Conservation (phyloP, 2,888 invertebrate species). For the Deilephila elpenor region DNA sequence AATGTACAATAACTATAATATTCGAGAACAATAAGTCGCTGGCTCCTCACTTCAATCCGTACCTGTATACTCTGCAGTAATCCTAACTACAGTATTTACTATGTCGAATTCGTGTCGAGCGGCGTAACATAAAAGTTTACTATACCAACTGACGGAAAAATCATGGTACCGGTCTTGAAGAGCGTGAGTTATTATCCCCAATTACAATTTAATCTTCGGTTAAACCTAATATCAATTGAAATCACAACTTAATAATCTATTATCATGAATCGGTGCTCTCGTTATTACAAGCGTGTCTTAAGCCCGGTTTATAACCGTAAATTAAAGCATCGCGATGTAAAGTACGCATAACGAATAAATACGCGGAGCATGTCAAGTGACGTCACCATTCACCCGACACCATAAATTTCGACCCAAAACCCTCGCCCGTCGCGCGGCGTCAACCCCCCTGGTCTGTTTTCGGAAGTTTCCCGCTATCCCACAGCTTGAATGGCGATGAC, state of each 20-base stretch:
- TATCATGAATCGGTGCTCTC: slow-evolving; percentile 5
- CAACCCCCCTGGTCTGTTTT: slow-evolving; percentile 77
- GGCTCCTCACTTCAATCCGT: slow-evolving; percentile 56
- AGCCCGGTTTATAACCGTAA: background rate
- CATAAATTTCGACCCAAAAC: slow-evolving; percentile 60
- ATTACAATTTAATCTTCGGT: slow-evolving; percentile 46
- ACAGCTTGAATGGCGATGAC: slow-evolving; percentile 72
- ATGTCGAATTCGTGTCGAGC: background rate
- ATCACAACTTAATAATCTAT: slow-evolving; percentile 4
- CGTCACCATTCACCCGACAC: slow-evolving; percentile 66
- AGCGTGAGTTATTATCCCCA: slow-evolving; percentile 79
- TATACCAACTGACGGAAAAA: background rate
- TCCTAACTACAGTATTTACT: slow-evolving; percentile 13
- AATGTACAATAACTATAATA: slow-evolving; percentile 38
- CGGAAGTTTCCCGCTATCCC: slow-evolving; percentile 65
- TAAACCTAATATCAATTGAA: slow-evolving; percentile 35
- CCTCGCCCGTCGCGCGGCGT: slow-evolving; percentile 51
- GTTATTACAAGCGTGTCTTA: background rate
- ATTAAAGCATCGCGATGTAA: background rate
- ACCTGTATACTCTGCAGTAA: slow-evolving; percentile 19
- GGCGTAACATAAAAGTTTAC: background rate
- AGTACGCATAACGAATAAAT: slow-evolving; percentile 48
- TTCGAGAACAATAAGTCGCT: slow-evolving; percentile 78
- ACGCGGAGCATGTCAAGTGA: slow-evolving; percentile 61
- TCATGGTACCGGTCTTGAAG: slow-evolving; percentile 43